phyloP scores from a whole-genome alignment of 2,888 invertebrate species.

The Orchesella flavescens region DNA sequence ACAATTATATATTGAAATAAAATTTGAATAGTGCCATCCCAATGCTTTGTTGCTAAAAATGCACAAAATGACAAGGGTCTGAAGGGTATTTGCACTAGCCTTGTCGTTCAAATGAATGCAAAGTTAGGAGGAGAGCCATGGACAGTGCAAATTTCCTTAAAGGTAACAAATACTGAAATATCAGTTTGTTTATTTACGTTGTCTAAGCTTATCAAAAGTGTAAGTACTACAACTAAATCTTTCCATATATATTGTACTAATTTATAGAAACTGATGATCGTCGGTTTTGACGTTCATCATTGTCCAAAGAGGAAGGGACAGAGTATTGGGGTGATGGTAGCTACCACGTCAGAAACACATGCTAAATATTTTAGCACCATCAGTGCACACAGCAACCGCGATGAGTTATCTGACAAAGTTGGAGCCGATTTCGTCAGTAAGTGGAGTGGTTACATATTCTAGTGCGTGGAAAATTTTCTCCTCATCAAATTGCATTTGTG shows the following conservation, averaged over 20 bases:
- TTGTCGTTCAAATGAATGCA: conserved; percentile 77
- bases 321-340: conserved; percentile 84
- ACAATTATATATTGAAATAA: too few species aligned
- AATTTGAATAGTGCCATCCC: too few species aligned
- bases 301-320: conserved; percentile 81
- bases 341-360: conserved; percentile 78
- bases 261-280: conserved; percentile 73
- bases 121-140: conserved; percentile 91
- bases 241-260: too few species aligned
- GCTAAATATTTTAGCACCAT: conserved; percentile 84
- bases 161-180: too few species aligned
- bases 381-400: conserved; percentile 78
- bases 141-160: conserved; percentile 80
- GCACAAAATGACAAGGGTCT: too few species aligned
- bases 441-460: not conserved
- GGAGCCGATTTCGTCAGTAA: conserved; percentile 62
- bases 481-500: too few species aligned
- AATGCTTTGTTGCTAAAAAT: too few species aligned
- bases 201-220: too few species aligned
- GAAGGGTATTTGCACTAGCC: conserved; percentile 73
- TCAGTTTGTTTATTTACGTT: too few species aligned
- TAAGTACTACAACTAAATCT: too few species aligned
- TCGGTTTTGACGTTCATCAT: conserved; percentile 86
- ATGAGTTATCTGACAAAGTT: conserved; percentile 61
- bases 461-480: too few species aligned